Percentiles rank a stretch among this genome's conserved stretches.
Conservation (phyloP, 2,888 invertebrate genomes). For the Habrosyne pyritoides region DNA sequence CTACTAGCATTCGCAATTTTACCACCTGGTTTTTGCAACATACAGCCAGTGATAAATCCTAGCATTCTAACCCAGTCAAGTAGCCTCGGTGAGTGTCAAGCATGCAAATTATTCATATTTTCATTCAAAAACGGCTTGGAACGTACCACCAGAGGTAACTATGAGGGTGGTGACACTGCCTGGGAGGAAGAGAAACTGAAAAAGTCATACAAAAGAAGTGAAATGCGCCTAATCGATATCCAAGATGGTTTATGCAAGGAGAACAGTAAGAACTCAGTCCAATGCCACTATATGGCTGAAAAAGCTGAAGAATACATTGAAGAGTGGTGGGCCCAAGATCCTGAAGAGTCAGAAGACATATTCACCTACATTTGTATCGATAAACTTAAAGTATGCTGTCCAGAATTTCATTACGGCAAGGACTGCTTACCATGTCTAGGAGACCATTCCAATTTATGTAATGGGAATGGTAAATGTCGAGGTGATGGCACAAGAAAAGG, state of each 20-base stretch:
- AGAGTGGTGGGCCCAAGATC: conserved; percentile 92
- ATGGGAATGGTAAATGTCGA: conserved; percentile 89
- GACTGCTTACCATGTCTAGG: conserved; percentile 92
- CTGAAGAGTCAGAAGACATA: conserved; percentile 63
- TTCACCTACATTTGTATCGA: conserved; percentile 91
- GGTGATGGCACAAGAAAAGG: conserved; percentile 97
- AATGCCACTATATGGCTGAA: conserved; percentile 94
- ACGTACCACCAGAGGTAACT: conserved; percentile 92
- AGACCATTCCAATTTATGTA: conserved; percentile 89
- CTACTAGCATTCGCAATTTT: conserved; percentile 34
- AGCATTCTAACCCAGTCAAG: conserved; percentile 61
- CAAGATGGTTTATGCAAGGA: conserved; percentile 94
- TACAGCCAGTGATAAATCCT: conserved; percentile 55
- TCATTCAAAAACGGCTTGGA: conserved; percentile 93
- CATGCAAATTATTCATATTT: conserved; percentile 88
- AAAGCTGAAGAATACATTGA: conserved; percentile 92
- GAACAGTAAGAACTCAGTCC: conserved; percentile 86
- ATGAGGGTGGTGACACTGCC: conserved; percentile 96
- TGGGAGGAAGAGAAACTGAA: conserved; percentile 96
- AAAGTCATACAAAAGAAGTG: conserved; percentile 92
- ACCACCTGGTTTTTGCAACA: conserved; percentile 40
- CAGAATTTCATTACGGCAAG: conserved; percentile 91
- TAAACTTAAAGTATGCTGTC: conserved; percentile 91
- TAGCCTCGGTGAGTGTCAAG: conserved; percentile 89
- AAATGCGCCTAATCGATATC: conserved; percentile 95